These are phyloP conservation scores for Pristionchus arcanus DNA, from an alignment of 2,888 invertebrate genomes.

Conservation along the genomic window DNA sequence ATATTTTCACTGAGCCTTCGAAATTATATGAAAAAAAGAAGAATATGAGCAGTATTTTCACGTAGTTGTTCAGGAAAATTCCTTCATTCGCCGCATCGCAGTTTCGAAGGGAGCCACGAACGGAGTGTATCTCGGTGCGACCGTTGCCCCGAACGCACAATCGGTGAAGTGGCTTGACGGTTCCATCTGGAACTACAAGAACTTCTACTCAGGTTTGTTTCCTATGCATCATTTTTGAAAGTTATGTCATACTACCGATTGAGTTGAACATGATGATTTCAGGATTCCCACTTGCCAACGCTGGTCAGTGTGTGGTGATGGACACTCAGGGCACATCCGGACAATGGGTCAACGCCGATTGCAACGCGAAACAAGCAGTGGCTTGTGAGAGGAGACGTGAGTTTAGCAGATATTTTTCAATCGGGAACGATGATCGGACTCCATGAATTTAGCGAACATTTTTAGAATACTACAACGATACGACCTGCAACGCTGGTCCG, in stretches of 20 bases:
- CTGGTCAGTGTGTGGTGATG: background rate
- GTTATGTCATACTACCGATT: background rate
- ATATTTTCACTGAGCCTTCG: background rate
- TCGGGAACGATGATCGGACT: background rate
- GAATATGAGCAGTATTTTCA: too few species aligned
- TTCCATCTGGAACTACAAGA: background rate
- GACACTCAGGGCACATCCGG: background rate
- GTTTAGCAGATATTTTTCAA: background rate
- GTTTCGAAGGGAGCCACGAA: background rate
- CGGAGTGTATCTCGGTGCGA: background rate
- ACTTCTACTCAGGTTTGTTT: background rate
- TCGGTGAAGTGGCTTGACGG: background rate
- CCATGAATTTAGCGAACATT: too few species aligned
- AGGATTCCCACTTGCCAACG: background rate
- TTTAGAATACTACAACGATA: background rate
- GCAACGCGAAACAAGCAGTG: background rate
- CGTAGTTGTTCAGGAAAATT: constrained; percentile 17
- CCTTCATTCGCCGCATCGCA: constrained; percentile 18
- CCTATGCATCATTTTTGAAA: background rate
- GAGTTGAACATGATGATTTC: background rate
- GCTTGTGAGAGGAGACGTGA: background rate
- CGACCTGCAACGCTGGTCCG: background rate
- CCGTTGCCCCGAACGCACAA: background rate
- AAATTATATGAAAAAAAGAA: too few species aligned
- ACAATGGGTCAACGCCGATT: background rate